Evolutionary conservation across 2,797 vertebrate species (phyloP).

Genomic region (Silurus lanzhouensis): DNA sequence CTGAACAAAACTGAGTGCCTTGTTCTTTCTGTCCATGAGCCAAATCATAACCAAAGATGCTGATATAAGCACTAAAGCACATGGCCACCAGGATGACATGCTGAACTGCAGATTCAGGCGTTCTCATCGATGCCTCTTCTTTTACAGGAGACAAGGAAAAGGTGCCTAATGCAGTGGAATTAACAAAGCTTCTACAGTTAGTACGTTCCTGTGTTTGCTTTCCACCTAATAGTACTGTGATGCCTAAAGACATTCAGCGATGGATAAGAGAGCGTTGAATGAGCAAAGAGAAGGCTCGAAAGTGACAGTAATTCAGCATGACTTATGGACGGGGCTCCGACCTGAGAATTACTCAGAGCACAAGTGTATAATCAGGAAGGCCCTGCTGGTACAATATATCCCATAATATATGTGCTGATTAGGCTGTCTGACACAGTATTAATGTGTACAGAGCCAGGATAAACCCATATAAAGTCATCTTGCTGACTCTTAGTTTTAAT

Average conservation of each 20-base stretch:
- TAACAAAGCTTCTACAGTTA: constrained; percentile 32
- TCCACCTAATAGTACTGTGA: constrained; percentile 11
- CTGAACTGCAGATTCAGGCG: not conserved
- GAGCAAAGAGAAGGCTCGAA: not conserved
- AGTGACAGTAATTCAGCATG: not conserved
- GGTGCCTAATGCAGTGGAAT: constrained; percentile 18
- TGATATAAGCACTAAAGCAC: constrained; percentile 27
- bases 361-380: not conserved
- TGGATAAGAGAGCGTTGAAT: not conserved
- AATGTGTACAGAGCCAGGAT: constrained; percentile 5
- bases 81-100: not conserved
- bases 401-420: constrained; percentile 30
- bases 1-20: constrained; percentile 3
- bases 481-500: constrained; percentile 37
- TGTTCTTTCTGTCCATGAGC: constrained; percentile 32
- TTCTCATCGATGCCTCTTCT: not conserved
- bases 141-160: constrained; percentile 31
- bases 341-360: constrained; percentile 2
- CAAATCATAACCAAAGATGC: constrained; percentile 39
- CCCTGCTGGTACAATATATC: not conserved
- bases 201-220: constrained; percentile 22
- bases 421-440: not conserved
- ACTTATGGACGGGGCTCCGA: constrained; percentile 2
- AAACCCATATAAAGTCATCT: constrained; percentile 24
- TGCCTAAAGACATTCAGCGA: not conserved